A percentile compares a stretch with the other conserved stretches of the same genome.
Conservation (phyloP, 37 sponge, comb jelly and placozoan genomes). For the Oopsacas minuta region DNA sequence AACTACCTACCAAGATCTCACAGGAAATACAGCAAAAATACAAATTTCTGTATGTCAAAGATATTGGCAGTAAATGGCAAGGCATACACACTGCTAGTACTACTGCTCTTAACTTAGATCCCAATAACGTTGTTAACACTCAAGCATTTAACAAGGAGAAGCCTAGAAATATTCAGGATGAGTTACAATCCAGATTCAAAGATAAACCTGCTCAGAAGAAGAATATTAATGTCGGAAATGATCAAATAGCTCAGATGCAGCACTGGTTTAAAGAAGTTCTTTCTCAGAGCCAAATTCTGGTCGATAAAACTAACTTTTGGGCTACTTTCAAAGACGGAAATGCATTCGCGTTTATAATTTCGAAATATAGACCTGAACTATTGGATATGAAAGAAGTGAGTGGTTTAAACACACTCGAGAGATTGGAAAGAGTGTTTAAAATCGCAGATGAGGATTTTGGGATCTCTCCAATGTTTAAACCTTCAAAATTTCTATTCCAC, state of each 20-base stretch:
- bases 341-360: slow-evolving; percentile 7
- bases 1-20: not conserved
- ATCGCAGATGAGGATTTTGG: not conserved
- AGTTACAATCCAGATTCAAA: not conserved
- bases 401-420: not conserved
- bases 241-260: not conserved
- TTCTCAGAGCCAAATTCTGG: not conserved
- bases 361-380: not conserved
- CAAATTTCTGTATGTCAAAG: not conserved
- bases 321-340: not conserved
- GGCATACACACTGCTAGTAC: not conserved
- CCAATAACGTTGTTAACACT: not conserved
- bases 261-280: not conserved
- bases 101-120: not conserved
- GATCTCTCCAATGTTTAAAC: not conserved
- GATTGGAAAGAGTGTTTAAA: not conserved
- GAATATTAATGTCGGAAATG: not conserved
- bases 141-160: not conserved
- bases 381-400: not conserved
- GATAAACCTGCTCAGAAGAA: not conserved
- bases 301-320: not conserved
- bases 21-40: not conserved
- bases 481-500: not conserved
- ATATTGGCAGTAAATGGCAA: not conserved
- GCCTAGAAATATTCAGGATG: not conserved